Evolutionary conservation across 2,888 invertebrate genomes (phyloP), one percentile per base, ranked within the genome.

Genomic region (Drosophila paramelanica): DNA sequence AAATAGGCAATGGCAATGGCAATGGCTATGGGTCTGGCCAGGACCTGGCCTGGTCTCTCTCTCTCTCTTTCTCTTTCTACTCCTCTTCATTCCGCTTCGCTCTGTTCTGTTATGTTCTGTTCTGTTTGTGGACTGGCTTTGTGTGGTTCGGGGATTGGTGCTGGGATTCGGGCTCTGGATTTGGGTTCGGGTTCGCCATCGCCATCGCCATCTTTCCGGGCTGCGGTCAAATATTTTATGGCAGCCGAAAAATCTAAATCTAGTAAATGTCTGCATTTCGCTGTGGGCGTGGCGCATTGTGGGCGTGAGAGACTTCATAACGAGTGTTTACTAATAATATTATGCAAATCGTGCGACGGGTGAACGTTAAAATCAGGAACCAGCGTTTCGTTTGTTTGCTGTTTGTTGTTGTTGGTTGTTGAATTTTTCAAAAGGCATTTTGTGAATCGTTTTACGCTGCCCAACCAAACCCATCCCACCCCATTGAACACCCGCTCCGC

Each of bases 271-370:
- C 81, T 85, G 82, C 55, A 82, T 80, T 77, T 77, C 13, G 43
- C 25, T 31, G 56, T 67, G 62, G 59, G 66, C 53, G 49, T 68
- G 57, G 42, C 41, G 39, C 13, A 25, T 33, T 13, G 25, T n/a
- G 25, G 52, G 65, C 47, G 46, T 42, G 33, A 38, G 53, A 61
- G 88, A 87, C 88, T 87, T 88, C 73, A 84, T 88, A 88, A 87
- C 88, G 86, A 88, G 85, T 87, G 88, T 87, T 87, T 87, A 88
- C 88, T 88, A 87, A 87, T 87, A 88, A 87, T 86, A 88, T 87
- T 87, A 87, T 87, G 87, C 87, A 87, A 87, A 87, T 87, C 87
- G 81, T 61, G 72, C 73, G 62, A 70, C 77, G 70, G 68, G 60
- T 64, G 70, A 71, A 72, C 66, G 64, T 61, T 60, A 61, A 68